Percentiles rank a stretch among this genome's conserved stretches.
Conservation (phyloP, 1,140 invertebrate genomes). For the Semibalanus balanoides region DNA sequence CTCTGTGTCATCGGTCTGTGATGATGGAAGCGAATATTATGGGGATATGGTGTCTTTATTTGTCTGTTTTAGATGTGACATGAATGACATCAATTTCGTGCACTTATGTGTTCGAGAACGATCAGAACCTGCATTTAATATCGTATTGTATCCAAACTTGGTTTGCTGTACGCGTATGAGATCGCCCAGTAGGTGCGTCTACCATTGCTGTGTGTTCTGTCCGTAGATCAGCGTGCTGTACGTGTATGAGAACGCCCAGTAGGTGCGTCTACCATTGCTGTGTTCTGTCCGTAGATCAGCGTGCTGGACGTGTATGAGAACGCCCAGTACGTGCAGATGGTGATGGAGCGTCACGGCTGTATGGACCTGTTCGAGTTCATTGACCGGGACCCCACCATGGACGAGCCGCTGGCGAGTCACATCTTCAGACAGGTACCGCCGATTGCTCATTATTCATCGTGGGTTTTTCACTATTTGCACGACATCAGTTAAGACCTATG, state of each 20-base stretch:
- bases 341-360: conserved; percentile 65
- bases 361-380: conserved; percentile 71
- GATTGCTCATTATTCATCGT: no score
- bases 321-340: conserved; percentile 53
- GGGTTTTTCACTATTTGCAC: no score
- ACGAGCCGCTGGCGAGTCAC: conserved; percentile 52
- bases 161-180: conserved; percentile 53
- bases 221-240: conserved; percentile 45
- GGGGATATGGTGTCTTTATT: no score
- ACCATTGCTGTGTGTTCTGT: conserved; percentile 12
- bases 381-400: conserved; percentile 47
- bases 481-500: no score
- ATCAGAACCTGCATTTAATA: no score
- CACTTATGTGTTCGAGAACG: no score
- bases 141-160: no score
- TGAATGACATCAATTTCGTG: no score
- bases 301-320: conserved; percentile 59
- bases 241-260: conserved; percentile 53
- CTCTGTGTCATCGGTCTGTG: no score
- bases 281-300: conserved; percentile 31
- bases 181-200: conserved; percentile 51
- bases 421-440: conserved; percentile 64
- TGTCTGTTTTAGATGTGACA: no score
- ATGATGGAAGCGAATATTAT: no score
- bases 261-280: conserved; percentile 65